Base-by-base conservation (phyloP, 2,113 vertebrate genomes). In the Cavia aperea region DNA sequence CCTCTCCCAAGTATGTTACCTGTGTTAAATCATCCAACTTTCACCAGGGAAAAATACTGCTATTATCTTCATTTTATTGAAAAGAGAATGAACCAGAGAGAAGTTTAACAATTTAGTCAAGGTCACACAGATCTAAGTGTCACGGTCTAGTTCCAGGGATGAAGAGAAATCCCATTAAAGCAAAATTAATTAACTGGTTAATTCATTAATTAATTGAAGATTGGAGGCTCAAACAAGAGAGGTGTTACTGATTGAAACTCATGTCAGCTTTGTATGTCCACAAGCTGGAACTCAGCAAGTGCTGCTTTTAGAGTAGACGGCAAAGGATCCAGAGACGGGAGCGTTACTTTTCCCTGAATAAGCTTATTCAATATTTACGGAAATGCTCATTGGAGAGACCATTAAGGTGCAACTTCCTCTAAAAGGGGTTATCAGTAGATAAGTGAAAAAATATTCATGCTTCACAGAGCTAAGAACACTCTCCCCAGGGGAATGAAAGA, bases 401-500 rank as follows among this genome's bases (percentile, higher is more conserved):
- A 36, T 36, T 85, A 73, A 92, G 7, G 90, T 84, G 54, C 51
- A 46, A 77, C 62, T 81, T 92, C 68, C 84, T 83, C 56, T 86
- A 39, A 62, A 5, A 4, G 75, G 39, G 77, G 49, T 56, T 96
- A 73, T 96, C 4, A 58, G 78, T 63, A 77, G 13, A 51, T 93
- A 93, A 39, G 75, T 49, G 73, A n/a, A 92, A 93, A 78, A 78
- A 68, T 39, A 92, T 18, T 88, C 88, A 96, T 75, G 75, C 4
- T 96, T 58, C 31, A 75, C 89, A 65, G 91, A 96, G 89, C 63
- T 81, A 94, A 95, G 95, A 94, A 86, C 16, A 70, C 2, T 94
- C 23, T 94, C 79, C 84, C 49, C 1, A 89, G 79, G 73, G 86
- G n/a, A 66, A 73, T 68, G 2, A 16, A 3, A 18, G 39, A 51